Base-by-base conservation (phyloP, 1,140 invertebrate species). In the Ostrea denselamellosa region DNA sequence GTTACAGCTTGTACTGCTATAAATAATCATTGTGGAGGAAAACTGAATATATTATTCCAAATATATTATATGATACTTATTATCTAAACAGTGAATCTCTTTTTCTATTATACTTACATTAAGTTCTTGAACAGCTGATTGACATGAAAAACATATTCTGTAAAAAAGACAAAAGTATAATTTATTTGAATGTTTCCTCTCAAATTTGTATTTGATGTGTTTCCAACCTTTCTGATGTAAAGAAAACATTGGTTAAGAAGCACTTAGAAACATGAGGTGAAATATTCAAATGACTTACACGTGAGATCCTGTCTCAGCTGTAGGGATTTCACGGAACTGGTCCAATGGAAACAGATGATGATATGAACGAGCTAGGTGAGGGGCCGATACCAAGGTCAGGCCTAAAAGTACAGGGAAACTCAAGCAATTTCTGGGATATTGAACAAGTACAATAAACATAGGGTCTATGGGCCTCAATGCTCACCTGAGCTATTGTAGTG, bases 301-400 rank as follows among this genome's bases (percentile, higher is more conserved):
- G 14, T 77, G 10, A 9, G 68, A 77, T 77, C 85, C 65, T 68
- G 90, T 84, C 25, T 89, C 86, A 25, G 89, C 56, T 28, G 89
- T 83, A 53, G 91, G 87, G 14, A 93, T 84, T 86, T 99, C 98
- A 91, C 96, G 96, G 93, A 98, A 99, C 86, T 97, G 95, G 83
- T 97, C 96, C 10, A 99, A 97, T 8, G 98, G 98, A 95, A 99
- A 99, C 85, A 99, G 95, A 95, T 99, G 98, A 95, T 99, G 98
- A 95, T 99, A 99, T 0, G 98, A 99, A 88, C 98, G 96, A 10
- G 99, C 98, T 62, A 99, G 96, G 96, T 99, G 99, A 19, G 98
- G 98, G 14, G 99, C 98, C 8, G 98, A 99, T 5, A 99, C 98
- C n/a, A 99, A 95, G 4, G 98, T 99, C 44, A 99, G 95, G 14